Percentiles rank a stretch among this genome's conserved stretches.
phyloP scores from a whole-genome alignment of 2,797 vertebrate species.

The Myotis planiceps region DNA sequence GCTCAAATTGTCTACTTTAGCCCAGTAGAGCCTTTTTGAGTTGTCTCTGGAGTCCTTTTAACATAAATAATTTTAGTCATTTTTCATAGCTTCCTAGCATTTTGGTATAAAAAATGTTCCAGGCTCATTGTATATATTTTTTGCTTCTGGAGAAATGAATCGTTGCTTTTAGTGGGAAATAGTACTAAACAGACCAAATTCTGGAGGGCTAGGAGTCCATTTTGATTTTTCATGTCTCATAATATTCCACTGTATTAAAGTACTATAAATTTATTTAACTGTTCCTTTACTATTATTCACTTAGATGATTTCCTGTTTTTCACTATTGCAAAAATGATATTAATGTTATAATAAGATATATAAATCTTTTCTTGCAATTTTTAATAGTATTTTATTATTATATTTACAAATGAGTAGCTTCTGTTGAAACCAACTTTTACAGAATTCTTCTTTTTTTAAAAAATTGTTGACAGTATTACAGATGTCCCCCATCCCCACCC shows the following conservation, averaged over 20 bases:
- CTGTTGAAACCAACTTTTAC: not conserved
- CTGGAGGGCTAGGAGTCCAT: too few species aligned
- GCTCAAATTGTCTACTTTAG: not conserved
- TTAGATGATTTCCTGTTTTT: not conserved
- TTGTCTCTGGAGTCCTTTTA: not conserved
- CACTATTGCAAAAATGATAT: not conserved
- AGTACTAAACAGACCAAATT: not conserved
- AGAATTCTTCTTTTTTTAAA: not conserved
- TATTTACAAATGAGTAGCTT: slow-evolving; percentile 18
- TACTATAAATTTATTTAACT: not conserved
- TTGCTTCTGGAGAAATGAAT: not conserved
- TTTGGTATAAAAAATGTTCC: not conserved
- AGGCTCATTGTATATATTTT: not conserved
- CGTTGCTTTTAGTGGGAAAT: not conserved
- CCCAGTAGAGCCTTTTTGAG: not conserved
- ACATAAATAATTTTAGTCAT: not conserved
- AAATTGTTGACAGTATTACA: too few species aligned
- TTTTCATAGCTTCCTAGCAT: not conserved
- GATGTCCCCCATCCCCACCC: too few species aligned
- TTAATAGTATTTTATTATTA: not conserved
- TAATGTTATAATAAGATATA: not conserved
- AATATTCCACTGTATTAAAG: too few species aligned
- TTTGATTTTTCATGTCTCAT: not conserved
- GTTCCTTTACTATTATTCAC: not conserved
- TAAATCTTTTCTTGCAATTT: not conserved